Evolutionary conservation across 1,140 invertebrate species (phyloP).

Genomic region (Odontomachus brunneus): DNA sequence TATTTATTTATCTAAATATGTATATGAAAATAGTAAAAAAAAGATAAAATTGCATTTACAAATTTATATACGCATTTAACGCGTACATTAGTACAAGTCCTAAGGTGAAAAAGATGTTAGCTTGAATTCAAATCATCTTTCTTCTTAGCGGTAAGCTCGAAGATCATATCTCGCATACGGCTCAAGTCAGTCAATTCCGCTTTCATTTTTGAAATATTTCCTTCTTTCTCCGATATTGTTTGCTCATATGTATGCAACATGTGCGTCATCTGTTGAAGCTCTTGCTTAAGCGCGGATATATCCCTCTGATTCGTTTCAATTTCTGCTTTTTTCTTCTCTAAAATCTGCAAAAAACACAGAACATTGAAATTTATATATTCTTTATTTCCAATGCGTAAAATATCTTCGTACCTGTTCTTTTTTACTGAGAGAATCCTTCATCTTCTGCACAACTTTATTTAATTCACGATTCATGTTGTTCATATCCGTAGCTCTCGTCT

Average conservation of each 20-base stretch:
- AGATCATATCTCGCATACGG: conserved; percentile 82
- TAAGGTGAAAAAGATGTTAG: conserved; percentile 46
- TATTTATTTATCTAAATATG: not conserved
- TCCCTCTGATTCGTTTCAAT: conserved; percentile 70
- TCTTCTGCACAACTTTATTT: conserved; percentile 72
- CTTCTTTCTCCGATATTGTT: conserved; percentile 77
- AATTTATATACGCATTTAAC: not conserved
- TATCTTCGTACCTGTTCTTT: conserved; percentile 74
- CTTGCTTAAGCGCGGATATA: conserved; percentile 77
- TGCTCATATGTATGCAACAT: conserved; percentile 74
- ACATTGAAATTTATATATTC: conserved; percentile 21
- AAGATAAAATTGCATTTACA: conserved; percentile 5
- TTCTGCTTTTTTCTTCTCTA: conserved; percentile 75
- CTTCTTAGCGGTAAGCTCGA: conserved; percentile 79
- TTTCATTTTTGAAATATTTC: conserved; percentile 71
- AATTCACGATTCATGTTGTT: conserved; percentile 73
- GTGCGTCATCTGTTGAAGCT: conserved; percentile 74
- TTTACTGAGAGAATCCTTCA: conserved; percentile 74
- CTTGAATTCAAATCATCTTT: conserved; percentile 74
- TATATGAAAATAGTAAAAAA: not conserved
- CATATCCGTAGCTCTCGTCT: conserved; percentile 67
- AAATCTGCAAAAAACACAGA: conserved; percentile 66
- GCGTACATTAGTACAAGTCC: conserved; percentile 3
- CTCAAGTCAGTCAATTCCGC: conserved; percentile 77
- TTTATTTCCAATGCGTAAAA: conserved; percentile 17